Evolutionary conservation across 2,797 vertebrate genomes (phyloP).

Genomic region (Schizothorax lantsangensis): DNA sequence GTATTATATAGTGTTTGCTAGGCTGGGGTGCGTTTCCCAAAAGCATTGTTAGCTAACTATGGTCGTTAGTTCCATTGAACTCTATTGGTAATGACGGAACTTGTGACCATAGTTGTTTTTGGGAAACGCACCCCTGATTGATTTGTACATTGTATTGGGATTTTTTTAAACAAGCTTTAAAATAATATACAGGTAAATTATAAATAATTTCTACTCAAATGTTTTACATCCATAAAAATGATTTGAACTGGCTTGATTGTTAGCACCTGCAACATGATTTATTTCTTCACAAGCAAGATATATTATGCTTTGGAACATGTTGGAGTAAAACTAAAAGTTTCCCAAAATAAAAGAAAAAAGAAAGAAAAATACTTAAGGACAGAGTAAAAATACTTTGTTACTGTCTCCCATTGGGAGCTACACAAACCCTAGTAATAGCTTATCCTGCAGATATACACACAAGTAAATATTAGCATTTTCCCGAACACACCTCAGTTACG

Average conservation of each 20-base stretch:
- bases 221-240: neutral
- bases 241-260: neutral
- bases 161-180: neutral
- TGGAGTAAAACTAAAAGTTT: neutral
- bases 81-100: too few relatives aligned
- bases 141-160: neutral
- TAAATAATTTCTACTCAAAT: neutral
- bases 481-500: slow-evolving; percentile 32
- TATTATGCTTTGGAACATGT: neutral
- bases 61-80: too few relatives aligned
- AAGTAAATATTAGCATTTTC: slow-evolving; percentile 50
- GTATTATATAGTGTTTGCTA: too few relatives aligned
- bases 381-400: slow-evolving; percentile 11
- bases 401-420: neutral
- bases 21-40: too few relatives aligned
- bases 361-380: neutral
- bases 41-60: too few relatives aligned
- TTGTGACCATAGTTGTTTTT: too few relatives aligned
- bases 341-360: neutral
- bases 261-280: neutral
- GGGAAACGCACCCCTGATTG: too few relatives aligned
- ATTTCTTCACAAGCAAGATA: neutral
- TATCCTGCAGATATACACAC: slow-evolving; percentile 31
- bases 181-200: neutral
- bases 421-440: slow-evolving; percentile 1